Percentiles rank a stretch among this genome's conserved stretches.
phyloP scores from a whole-genome alignment of 2,113 vertebrate genomes.

The Prolemur simus region DNA sequence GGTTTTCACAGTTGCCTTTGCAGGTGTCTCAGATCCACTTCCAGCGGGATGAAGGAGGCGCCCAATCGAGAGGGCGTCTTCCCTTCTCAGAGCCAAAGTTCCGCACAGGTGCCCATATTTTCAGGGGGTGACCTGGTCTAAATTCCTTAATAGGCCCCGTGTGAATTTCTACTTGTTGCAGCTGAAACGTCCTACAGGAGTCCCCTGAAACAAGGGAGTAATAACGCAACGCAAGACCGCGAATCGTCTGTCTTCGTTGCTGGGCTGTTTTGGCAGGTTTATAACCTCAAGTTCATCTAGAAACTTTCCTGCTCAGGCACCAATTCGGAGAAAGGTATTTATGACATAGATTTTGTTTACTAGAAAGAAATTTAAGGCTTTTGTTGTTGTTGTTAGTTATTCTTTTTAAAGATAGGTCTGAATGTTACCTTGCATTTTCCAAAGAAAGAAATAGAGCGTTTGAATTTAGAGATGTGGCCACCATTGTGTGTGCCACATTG shows the following conservation, averaged over 20 bases:
- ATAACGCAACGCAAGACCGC: rapidly evolving
- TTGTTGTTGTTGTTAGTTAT: neutral
- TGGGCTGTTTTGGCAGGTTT: neutral
- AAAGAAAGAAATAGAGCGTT: neutral
- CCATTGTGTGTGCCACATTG: rapidly evolving
- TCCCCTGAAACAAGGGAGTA: neutral
- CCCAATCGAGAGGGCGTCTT: neutral
- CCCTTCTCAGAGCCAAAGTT: neutral
- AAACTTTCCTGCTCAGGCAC: neutral
- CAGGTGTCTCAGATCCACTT: too few species aligned
- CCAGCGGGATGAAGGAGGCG: rapidly evolving
- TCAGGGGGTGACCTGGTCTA: neutral
- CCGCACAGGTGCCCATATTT: neutral
- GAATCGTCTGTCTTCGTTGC: rapidly evolving
- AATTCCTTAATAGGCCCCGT: neutral
- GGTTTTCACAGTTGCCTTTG: neutral
- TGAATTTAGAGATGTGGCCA: rapidly evolving
- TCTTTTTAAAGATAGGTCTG: neutral
- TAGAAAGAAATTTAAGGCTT: neutral
- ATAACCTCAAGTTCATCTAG: neutral
- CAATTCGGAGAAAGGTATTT: neutral
- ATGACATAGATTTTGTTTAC: neutral
- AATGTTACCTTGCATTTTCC: neutral
- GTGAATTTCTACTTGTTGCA: neutral
- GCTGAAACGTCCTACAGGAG: neutral